Percentiles rank a stretch among this genome's conserved stretches.
These are phyloP conservation scores for Melangyna quadrimaculata DNA, from an alignment of 2,888 invertebrate genomes.

Conservation along the genomic window DNA sequence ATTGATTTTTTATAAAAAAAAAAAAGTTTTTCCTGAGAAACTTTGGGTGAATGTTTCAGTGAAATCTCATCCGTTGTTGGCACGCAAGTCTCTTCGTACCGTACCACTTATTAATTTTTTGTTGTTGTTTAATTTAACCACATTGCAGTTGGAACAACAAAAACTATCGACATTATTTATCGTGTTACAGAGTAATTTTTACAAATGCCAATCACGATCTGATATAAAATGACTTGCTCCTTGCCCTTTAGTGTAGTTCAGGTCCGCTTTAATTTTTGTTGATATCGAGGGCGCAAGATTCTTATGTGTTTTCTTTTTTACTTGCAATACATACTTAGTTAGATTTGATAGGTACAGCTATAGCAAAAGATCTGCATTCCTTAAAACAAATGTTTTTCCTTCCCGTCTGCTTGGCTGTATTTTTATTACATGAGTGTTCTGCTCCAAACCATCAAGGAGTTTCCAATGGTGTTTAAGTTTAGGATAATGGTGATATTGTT, in stretches of 20 bases:
- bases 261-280: neutral
- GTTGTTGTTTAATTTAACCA: neutral
- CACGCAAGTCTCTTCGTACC: constrained; percentile 55
- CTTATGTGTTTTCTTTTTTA: no score
- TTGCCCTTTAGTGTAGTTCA: constrained; percentile 32
- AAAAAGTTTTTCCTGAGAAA: no score
- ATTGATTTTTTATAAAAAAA: constrained; percentile 66
- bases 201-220: constrained; percentile 68
- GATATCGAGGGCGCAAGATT: neutral
- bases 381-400: no score
- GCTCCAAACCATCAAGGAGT: no score
- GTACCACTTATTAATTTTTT: constrained; percentile 18
- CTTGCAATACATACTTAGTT: no score
- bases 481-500: no score
- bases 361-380: no score
- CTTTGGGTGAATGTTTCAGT: constrained; percentile 30
- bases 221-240: constrained; percentile 65
- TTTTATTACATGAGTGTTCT: no score
- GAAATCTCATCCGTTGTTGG: constrained; percentile 39
- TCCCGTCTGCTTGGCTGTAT: no score
- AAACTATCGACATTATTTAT: constrained; percentile 49
- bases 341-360: no score
- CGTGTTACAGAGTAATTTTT: constrained; percentile 67
- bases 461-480: no score
- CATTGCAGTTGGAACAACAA: constrained; percentile 26